Base-by-base conservation (phyloP, 1,140 invertebrate species). In the Polypedilum vanderplanki region DNA sequence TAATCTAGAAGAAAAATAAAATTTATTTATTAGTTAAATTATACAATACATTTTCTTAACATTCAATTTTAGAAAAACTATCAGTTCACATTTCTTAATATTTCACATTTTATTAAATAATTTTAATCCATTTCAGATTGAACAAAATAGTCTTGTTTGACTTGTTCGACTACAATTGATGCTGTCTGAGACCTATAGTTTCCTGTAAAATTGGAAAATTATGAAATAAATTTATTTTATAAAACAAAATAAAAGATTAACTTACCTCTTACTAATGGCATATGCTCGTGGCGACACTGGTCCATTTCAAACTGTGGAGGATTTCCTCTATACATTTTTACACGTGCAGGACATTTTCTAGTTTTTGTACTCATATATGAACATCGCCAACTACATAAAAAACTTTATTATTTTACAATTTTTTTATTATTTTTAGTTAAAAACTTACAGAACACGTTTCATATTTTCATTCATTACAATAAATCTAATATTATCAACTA, bases 331-430 rank as follows among this genome's bases (percentile, higher is more conserved):
- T 81, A 67, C 81, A 82, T 82, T 22, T 80, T 82, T 7, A 83
- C 82, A 7, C 81, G 79, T 4, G 81, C 81, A 1, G 81, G 81
- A 74, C 81, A 83, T 74, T 83, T 83, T 0, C 82, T 76, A 65
- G 82, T 82, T 46, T 82, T 82, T 8, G 81, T 82, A 12, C 80
- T 80, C 81, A 82, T 82, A 3, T 79, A 82, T 20, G 80, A 81
- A 75, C 81, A 83, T n/a, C 81, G 80, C 81, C 81, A 83, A 20
- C 46, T 57, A 12, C n/a, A 57, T n/a, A 12, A 12, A 15, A 57
- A 57, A 15, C 1, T 12, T 46, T 15, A 46, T 46, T 7, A 7
- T 41, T 7, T 5, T 41, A 41, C 5, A 7, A 10, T 41, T 41
- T 5, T 7, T 5, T 41, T 41, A 10, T 41, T 46, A 46, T 12